A percentile compares a stretch with the other conserved stretches of the same genome.
Conservation (phyloP, 2,888 invertebrate genomes). For the Bursaphelenchus okinawaensis region DNA sequence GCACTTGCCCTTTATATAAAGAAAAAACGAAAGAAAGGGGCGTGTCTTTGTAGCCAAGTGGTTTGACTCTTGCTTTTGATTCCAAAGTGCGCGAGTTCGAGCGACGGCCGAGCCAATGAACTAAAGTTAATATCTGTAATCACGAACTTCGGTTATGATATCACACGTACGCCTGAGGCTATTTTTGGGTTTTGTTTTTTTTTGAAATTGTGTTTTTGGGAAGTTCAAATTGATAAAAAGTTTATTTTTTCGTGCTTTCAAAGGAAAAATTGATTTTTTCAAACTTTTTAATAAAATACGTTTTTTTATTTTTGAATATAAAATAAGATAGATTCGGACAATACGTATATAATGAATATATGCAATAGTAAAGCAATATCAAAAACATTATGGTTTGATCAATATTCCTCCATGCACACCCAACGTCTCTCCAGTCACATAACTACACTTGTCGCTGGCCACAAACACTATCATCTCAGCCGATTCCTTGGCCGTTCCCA, state of each 20-base stretch:
- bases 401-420: neutral
- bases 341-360: no score
- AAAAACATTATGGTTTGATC: neutral
- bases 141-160: neutral
- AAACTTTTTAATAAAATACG: neutral
- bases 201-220: neutral
- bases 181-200: neutral
- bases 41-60: no score
- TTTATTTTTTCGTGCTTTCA: neutral
- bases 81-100: neutral
- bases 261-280: neutral
- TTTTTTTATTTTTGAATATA: no score
- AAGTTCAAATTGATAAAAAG: neutral
- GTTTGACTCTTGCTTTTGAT: no score
- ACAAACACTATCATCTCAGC: neutral
- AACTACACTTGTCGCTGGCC: neutral
- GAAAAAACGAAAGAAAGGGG: no score
- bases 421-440: neutral
- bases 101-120: neutral
- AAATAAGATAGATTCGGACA: no score
- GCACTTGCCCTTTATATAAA: no score
- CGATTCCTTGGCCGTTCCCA: neutral
- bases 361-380: no score
- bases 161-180: neutral
- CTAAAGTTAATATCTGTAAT: neutral